Percentiles rank a stretch among this genome's conserved stretches.
These are phyloP conservation scores for Percopsis omiscomaycus DNA, from an alignment of 2,797 vertebrate species.

Conservation along the genomic window DNA sequence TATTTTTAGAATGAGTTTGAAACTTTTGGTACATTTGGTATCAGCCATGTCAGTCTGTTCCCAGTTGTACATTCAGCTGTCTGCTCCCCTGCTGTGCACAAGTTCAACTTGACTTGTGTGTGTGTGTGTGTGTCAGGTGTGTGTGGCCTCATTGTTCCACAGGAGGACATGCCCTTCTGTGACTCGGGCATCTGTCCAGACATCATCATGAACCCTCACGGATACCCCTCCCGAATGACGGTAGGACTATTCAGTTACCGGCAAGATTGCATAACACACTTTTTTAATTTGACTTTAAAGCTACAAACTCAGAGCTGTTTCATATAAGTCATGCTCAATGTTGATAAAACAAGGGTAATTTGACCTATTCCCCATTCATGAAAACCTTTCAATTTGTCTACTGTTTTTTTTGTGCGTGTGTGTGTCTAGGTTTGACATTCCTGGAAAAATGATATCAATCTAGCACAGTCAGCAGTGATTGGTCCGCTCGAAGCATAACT, in stretches of 20 bases:
- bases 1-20: too few relatives aligned
- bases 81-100: not conserved
- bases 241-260: slow-evolving; percentile 66
- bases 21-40: too few relatives aligned
- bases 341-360: too few relatives aligned
- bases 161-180: slow-evolving; percentile 99
- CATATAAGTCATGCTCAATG: not conserved
- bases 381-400: too few relatives aligned
- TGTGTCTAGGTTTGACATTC: not conserved
- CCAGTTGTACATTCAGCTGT: not conserved
- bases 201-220: slow-evolving; percentile 99
- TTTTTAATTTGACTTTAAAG: slow-evolving; percentile 4
- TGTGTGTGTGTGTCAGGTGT: slow-evolving; percentile 82
- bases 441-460: too few relatives aligned
- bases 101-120: not conserved
- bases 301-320: not conserved
- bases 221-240: slow-evolving; percentile 98
- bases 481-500: too few relatives aligned
- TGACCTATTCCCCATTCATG: too few relatives aligned
- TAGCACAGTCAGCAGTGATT: too few relatives aligned
- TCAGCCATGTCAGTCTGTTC: not conserved
- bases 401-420: not conserved
- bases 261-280: not conserved
- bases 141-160: slow-evolving; percentile 97
- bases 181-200: slow-evolving; percentile 97